Conservation (phyloP, 2,113 vertebrate genomes). For the Manacus vitellinus region DNA sequence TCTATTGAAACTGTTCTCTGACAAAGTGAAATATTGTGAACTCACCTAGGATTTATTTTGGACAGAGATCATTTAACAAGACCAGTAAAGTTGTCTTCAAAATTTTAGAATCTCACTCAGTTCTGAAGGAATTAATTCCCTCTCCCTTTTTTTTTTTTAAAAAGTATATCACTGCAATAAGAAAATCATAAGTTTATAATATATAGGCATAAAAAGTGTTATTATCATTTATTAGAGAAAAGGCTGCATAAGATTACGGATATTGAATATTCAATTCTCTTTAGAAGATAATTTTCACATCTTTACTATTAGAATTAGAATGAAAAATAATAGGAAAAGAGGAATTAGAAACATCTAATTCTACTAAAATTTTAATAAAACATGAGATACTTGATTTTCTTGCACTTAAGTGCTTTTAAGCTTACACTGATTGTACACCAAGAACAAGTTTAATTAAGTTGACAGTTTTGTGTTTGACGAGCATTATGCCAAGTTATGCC, state of each 20-base stretch:
- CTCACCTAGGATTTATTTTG: neutral
- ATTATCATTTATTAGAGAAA: neutral
- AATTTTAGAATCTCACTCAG: constrained; percentile 1
- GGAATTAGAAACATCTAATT: neutral
- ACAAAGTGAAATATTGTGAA: constrained; percentile 10
- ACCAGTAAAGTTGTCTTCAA: constrained; percentile 24
- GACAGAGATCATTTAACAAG: neutral
- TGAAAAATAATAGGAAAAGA: neutral
- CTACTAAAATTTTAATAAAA: neutral
- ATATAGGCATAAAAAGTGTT: neutral
- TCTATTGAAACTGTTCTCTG: neutral
- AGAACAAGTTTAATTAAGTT: neutral
- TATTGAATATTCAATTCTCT: neutral
- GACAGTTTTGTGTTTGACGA: neutral
- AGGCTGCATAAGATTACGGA: neutral
- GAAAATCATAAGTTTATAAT: neutral
- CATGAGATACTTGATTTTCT: neutral
- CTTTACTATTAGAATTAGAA: neutral
- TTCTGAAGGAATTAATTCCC: neutral
- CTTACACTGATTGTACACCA: neutral
- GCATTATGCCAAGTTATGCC: neutral
- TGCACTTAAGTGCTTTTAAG: neutral
- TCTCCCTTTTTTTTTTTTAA: neutral
- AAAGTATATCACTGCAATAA: neutral
- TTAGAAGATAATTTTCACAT: neutral